Conservation (phyloP, 2,113 vertebrate species). For the Oncorhynchus clarkii region DNA sequence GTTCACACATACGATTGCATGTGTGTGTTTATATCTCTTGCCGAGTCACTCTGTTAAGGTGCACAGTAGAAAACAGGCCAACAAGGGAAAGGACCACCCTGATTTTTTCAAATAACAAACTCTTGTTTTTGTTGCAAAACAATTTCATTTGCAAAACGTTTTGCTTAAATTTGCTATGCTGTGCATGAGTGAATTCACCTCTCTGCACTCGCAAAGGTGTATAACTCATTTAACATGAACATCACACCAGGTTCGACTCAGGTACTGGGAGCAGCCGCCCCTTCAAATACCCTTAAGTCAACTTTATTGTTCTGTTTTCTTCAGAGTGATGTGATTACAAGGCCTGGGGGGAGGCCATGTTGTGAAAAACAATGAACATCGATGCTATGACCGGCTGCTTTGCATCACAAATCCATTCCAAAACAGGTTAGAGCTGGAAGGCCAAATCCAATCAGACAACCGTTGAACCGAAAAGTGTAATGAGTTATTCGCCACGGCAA, state of each 20-base stretch:
- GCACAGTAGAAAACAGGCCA: too few species aligned
- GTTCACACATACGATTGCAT: too few species aligned
- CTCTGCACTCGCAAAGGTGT: too few species aligned
- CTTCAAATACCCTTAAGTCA: constrained; percentile 27
- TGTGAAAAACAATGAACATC: constrained; percentile 5
- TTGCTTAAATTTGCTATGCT: too few species aligned
- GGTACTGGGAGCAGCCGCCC: neutral
- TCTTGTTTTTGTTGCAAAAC: too few species aligned
- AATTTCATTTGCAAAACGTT: too few species aligned
- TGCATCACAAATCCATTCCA: constrained; percentile 19
- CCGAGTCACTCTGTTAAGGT: too few species aligned
- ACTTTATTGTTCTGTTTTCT: constrained; percentile 59
- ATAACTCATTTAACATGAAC: too few species aligned
- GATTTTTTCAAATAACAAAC: too few species aligned
- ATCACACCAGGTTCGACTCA: constrained; percentile 12
- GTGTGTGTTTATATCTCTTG: too few species aligned
- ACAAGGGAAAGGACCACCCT: too few species aligned
- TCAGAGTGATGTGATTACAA: constrained; percentile 17
- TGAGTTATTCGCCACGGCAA: constrained; percentile 28
- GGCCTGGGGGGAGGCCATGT: constrained; percentile 29
- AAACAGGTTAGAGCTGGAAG: constrained; percentile 24
- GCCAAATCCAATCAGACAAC: constrained; percentile 20
- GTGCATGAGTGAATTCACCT: too few species aligned
- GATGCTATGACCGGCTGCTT: constrained; percentile 14
- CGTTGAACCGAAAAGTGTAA: constrained; percentile 9